Base-by-base conservation (phyloP, 1,140 invertebrate species). In the Heliconius hermathena region DNA sequence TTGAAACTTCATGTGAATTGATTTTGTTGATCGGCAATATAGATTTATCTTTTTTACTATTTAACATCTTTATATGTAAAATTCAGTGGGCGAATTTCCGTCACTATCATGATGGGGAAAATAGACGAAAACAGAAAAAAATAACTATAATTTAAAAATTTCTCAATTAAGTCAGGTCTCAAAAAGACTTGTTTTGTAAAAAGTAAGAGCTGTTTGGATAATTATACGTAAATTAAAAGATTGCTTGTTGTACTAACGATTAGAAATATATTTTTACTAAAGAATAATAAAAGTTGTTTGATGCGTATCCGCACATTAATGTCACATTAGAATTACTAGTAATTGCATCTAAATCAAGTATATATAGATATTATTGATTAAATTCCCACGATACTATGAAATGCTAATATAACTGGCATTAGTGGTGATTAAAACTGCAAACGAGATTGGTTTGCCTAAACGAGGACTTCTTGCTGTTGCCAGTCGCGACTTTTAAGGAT, bases 401-500 rank as follows among this genome's bases (percentile, higher is more conserved):
- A 16, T 33, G 70, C 70, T 46, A 49, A 52, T 70, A 26, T 76
- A 73, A 72, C 26, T 41, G 13, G 26, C 33, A 76, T 76, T 72
- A 76, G 72, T 76, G 70, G 74, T 80, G 76, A 82, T 84, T 84
- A 85, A 73, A 79, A 54, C 73, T 71, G 71, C 73, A 73, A 84
- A 85, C 79, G 79, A 83, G 78, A 79, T 82, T 82, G 75, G 73
- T 82, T 81, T 85, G 82, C 81, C 84, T 74, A 87, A 87, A 85
- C 81, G 81, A 80, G 83, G 77, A 77, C 85, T 81, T 82, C 75
- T 79, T 76, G 79, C 84, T 81, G 78, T 82, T 79, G 76, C 52
- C 54, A 70, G 49, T 83, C 80, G 83, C 83, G 84, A 87, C 87
- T 87, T 88, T 84, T 84, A 87, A 88, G 89, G 89, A 91, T 91